Percentiles rank a stretch among this genome's conserved stretches.
phyloP scores from a whole-genome alignment of 2,113 vertebrate genomes.

The Macaca nemestrina region DNA sequence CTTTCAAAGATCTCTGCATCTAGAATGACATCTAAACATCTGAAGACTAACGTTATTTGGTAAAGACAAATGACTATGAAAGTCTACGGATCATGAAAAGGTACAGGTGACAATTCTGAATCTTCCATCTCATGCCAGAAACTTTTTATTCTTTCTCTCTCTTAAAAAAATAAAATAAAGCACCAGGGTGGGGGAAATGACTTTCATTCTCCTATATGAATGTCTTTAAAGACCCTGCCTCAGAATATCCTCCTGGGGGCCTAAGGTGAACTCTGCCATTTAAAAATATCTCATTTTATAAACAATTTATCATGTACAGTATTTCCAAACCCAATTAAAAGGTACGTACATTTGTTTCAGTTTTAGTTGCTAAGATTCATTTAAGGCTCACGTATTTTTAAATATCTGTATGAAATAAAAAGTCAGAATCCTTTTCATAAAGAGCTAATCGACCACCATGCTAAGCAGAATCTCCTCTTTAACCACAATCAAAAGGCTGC shows the following conservation, averaged over 20 bases:
- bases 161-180: constrained; percentile 51
- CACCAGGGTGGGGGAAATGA: not conserved
- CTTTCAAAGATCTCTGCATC: not conserved
- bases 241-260: constrained; percentile 49
- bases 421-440: constrained; percentile 49
- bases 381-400: constrained; percentile 69
- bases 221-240: constrained; percentile 44
- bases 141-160: constrained; percentile 42
- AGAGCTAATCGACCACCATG: constrained; percentile 32
- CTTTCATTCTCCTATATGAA: constrained; percentile 55
- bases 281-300: constrained; percentile 70
- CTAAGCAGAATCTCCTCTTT: constrained; percentile 25
- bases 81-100: constrained; percentile 53
- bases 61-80: constrained; percentile 67
- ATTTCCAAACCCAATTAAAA: constrained; percentile 71
- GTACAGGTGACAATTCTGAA: constrained; percentile 62
- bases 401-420: constrained; percentile 58
- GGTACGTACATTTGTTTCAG: constrained; percentile 54
- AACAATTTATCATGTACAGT: constrained; percentile 71
- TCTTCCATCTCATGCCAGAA: constrained; percentile 55
- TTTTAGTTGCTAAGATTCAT: constrained; percentile 72
- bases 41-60: not conserved
- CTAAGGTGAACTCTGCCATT: constrained; percentile 62
- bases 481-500: not conserved
- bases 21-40: not conserved